A percentile compares a stretch with the other conserved stretches of the same genome.
Conservation (phyloP, 2,113 vertebrate genomes). For the Mohoua ochrocephala region DNA sequence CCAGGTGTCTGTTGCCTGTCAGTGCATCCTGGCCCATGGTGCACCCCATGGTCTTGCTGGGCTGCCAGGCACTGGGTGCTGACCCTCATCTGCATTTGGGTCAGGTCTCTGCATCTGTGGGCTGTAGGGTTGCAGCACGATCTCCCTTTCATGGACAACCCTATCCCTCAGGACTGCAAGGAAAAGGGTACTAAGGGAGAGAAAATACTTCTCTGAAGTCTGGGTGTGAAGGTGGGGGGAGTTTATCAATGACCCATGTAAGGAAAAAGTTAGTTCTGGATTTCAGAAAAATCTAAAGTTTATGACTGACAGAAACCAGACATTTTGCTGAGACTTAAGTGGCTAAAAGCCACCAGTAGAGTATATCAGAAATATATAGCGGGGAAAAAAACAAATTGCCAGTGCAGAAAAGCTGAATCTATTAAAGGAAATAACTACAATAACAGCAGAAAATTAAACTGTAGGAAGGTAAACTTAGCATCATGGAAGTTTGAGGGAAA, state of each 20-base stretch:
- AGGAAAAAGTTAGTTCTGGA: not conserved
- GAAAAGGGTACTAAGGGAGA: not conserved
- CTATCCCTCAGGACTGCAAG: not conserved
- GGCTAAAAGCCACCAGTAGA: not conserved
- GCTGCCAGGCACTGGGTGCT: not conserved
- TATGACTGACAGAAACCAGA: not conserved
- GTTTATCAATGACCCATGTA: rapidly evolving
- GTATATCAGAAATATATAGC: not conserved
- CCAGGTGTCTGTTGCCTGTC: not conserved
- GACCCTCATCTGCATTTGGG: not conserved
- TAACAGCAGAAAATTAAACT: not conserved
- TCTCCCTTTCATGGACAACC: not conserved
- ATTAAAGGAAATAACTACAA: not conserved
- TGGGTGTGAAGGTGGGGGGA: not conserved
- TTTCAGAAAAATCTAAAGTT: not conserved
- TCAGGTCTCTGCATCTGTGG: not conserved
- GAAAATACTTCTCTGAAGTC: not conserved
- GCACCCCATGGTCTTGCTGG: not conserved
- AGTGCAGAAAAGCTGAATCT: not conserved
- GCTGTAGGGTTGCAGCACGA: not conserved
- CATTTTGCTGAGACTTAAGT: not conserved
- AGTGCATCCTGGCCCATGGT: rapidly evolving
- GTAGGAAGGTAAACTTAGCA: not conserved
- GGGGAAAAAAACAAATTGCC: not conserved
- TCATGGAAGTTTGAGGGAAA: not conserved